Percentiles rank a stretch among this genome's conserved stretches.
Evolutionary conservation across 2,888 invertebrate species (phyloP).

Genomic region (Diarsia dahlii): DNA sequence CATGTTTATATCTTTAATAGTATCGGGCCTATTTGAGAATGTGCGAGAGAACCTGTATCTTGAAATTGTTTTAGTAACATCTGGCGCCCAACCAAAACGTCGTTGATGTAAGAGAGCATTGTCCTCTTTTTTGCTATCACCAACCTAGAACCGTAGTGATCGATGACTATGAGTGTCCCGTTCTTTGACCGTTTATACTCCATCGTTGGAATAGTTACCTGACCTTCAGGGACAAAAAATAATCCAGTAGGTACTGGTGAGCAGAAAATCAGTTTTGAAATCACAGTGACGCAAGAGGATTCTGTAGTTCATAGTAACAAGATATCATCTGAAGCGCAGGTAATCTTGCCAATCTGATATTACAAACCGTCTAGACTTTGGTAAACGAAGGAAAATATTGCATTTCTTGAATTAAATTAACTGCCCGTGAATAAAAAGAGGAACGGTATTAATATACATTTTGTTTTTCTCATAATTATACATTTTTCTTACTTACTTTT

Average conservation of each 20-base stretch:
- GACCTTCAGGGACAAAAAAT: neutral
- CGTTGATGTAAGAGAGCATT: neutral
- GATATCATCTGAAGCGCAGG: constrained; percentile 9
- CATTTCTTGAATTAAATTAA: constrained; percentile 11
- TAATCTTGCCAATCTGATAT: constrained; percentile 39
- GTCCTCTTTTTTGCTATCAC: neutral
- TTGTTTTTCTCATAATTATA: too few relatives aligned
- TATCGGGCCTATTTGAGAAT: constrained; percentile 14
- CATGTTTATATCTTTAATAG: constrained; percentile 42
- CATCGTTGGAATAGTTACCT: neutral
- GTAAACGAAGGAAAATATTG: constrained; percentile 14
- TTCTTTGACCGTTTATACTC: neutral
- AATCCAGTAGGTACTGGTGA: too few relatives aligned
- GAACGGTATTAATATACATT: too few relatives aligned
- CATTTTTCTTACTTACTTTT: too few relatives aligned
- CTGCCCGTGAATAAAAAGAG: neutral
- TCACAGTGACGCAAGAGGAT: neutral
- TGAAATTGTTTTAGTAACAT: constrained; percentile 9
- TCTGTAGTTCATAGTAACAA: constrained; percentile 17
- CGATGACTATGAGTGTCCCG: neutral
- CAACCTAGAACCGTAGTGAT: fast-evolving
- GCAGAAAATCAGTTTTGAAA: neutral
- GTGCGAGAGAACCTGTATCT: neutral
- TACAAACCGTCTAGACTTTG: constrained; percentile 30
- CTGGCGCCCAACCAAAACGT: neutral